Percentiles rank a stretch among this genome's conserved stretches.
These are phyloP conservation scores for Ypsolopha sequella DNA, from an alignment of 2,888 invertebrate genomes.

Conservation along the genomic window DNA sequence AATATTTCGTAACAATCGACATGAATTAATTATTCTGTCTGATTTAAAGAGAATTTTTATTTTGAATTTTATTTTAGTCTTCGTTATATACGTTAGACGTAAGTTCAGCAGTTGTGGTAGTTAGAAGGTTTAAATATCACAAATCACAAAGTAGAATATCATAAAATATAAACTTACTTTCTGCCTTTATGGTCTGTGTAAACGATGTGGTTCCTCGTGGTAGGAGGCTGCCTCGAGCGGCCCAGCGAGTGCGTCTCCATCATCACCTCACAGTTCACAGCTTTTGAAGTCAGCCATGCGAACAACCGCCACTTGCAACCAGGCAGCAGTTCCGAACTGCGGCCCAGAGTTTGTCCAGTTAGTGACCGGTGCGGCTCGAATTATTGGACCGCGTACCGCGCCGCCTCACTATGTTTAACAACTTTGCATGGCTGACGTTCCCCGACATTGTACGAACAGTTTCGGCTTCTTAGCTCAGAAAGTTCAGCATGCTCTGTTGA, in stretches of 20 bases:
- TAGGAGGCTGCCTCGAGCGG: conserved; percentile 40
- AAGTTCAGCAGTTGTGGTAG: too few species aligned
- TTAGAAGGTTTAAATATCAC: not conserved
- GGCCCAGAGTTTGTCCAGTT: conserved; percentile 6
- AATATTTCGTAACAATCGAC: conserved; percentile 36
- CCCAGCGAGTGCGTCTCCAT: conserved; percentile 54
- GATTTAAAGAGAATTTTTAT: not conserved
- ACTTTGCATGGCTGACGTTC: conserved; percentile 52
- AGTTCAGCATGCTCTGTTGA: conserved; percentile 53
- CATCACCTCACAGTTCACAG: not conserved
- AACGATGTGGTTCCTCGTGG: conserved; percentile 63
- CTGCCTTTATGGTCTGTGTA: conserved; percentile 66
- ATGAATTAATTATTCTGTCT: conserved; percentile 9
- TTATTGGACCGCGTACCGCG: conserved; percentile 34
- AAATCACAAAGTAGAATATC: not conserved
- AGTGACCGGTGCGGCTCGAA: conserved; percentile 34
- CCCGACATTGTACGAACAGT: conserved; percentile 54
- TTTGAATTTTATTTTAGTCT: not conserved
- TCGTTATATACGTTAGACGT: too few species aligned
- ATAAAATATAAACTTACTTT: conserved; percentile 45
- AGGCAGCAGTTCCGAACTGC: not conserved
- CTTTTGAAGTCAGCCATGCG: not conserved
- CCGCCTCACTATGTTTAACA: conserved; percentile 38
- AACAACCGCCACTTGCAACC: not conserved
- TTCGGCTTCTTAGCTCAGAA: conserved; percentile 55